Percentiles rank a stretch among this genome's conserved stretches.
Evolutionary conservation across 2,888 invertebrate species (phyloP).

Genomic region (Galerucella nymphaeae): DNA sequence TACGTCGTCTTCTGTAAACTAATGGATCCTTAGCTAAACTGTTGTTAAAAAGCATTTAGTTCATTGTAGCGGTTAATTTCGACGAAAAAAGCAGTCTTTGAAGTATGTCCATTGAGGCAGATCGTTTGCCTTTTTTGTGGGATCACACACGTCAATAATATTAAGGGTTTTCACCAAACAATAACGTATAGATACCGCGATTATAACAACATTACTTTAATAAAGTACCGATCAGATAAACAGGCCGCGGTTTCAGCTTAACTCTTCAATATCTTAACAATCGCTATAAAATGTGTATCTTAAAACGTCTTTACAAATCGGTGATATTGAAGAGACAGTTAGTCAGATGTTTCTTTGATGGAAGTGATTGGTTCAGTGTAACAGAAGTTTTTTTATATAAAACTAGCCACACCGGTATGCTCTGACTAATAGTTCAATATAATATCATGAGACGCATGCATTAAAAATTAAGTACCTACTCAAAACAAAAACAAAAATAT

Average conservation of each 20-base stretch:
- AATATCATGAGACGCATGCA: neutral
- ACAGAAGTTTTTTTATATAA: slow-evolving; percentile 15
- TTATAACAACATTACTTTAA: slow-evolving; percentile 55
- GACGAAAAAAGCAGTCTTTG: slow-evolving; percentile 50
- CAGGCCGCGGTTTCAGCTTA: slow-evolving; percentile 47
- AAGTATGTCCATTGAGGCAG: slow-evolving; percentile 48
- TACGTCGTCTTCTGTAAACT: slow-evolving; percentile 26
- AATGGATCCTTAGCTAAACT: slow-evolving; percentile 38
- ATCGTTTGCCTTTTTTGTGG: slow-evolving; percentile 39
- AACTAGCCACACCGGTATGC: neutral
- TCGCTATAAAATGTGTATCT: slow-evolving; percentile 52
- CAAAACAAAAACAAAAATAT: no score
- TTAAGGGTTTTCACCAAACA: slow-evolving; percentile 48
- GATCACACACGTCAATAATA: slow-evolving; percentile 46
- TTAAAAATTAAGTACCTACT: neutral
- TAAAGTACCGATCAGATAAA: slow-evolving; percentile 55
- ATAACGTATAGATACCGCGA: slow-evolving; percentile 50
- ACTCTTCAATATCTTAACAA: slow-evolving; percentile 51
- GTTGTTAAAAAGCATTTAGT: slow-evolving; percentile 49
- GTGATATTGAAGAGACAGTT: slow-evolving; percentile 55
- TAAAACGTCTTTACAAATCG: slow-evolving; percentile 64
- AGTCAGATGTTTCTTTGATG: slow-evolving; percentile 49
- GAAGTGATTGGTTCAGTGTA: slow-evolving; percentile 35
- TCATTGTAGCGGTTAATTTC: slow-evolving; percentile 52
- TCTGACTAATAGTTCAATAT: neutral